Conservation (phyloP, 2,888 invertebrate species). For the Pogonocherus hispidulus region DNA sequence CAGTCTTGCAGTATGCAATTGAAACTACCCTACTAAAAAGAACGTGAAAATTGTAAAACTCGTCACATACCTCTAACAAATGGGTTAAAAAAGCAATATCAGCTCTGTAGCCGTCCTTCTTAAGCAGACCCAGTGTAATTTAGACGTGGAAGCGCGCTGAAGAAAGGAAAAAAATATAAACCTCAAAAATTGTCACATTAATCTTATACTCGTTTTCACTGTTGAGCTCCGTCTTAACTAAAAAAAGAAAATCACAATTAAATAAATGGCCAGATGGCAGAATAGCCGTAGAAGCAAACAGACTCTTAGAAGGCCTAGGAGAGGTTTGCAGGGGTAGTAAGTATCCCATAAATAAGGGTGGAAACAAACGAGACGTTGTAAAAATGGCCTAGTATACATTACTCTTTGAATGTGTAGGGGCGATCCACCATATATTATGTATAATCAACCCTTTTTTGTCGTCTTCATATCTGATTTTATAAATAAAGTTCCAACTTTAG, state of each 20-base stretch:
- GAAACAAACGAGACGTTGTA: background rate
- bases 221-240: background rate
- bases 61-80: background rate
- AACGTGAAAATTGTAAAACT: background rate
- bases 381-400: background rate
- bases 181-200: conserved; percentile 2
- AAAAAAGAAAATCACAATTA: background rate
- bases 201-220: background rate
- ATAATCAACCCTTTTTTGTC: too few relatives aligned
- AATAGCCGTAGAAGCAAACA: background rate
- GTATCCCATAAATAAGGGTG: background rate
- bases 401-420: too few relatives aligned
- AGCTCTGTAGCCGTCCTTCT: background rate
- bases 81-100: background rate
- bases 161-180: background rate
- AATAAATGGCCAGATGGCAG: background rate
- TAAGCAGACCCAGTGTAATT: background rate
- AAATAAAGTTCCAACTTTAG: too few relatives aligned
- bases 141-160: background rate
- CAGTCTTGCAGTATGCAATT: too few relatives aligned
- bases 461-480: too few relatives aligned
- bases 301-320: background rate
- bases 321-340: background rate
- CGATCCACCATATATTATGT: too few relatives aligned
- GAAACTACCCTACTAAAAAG: too few relatives aligned